Conservation (phyloP, 2,888 invertebrate genomes). For the Cephus sareptanus region DNA sequence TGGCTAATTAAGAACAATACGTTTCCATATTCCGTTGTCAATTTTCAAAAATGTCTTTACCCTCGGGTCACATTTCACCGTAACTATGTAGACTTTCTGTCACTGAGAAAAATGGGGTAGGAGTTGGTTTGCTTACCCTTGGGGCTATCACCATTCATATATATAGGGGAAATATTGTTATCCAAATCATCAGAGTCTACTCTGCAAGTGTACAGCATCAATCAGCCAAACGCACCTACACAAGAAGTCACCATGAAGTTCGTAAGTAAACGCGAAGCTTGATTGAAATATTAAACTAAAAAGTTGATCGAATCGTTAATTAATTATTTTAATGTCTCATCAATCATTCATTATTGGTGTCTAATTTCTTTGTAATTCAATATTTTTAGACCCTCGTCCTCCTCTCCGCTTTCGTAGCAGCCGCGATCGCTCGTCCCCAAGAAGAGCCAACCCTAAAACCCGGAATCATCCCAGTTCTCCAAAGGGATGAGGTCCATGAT, state of each 20-base stretch:
- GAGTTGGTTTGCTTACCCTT: neutral
- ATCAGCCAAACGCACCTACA: neutral
- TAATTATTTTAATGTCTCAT: neutral
- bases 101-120: neutral
- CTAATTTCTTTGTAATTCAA: neutral
- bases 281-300: neutral
- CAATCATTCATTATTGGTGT: neutral
- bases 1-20: neutral
- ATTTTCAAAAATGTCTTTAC: neutral
- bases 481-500: conserved; percentile 31
- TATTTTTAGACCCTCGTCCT: neutral
- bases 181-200: neutral
- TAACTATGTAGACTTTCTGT: neutral
- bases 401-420: neutral
- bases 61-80: neutral
- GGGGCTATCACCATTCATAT: neutral
- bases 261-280: neutral
- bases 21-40: neutral
- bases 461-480: conserved; percentile 18
- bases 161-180: neutral
- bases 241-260: conserved; percentile 4
- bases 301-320: neutral
- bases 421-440: neutral
- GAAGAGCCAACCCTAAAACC: neutral
- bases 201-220: neutral